These are phyloP conservation scores for Neelides sp. DNA, from an alignment of 1,140 invertebrate species.

Conservation along the genomic window DNA sequence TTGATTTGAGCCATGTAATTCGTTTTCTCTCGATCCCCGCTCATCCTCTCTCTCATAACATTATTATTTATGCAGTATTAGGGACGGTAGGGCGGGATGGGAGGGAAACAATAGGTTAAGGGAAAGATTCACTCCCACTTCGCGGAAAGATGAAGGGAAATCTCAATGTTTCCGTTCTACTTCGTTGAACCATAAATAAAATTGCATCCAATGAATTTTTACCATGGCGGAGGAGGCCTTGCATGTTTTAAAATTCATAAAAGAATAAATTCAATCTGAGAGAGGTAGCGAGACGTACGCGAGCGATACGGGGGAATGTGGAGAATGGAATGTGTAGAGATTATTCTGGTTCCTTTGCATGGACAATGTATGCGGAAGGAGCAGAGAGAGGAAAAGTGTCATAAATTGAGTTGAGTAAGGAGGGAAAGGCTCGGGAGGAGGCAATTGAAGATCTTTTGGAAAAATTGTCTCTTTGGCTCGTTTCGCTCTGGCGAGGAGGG, in stretches of 20 bases:
- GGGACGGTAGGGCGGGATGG: too few species aligned
- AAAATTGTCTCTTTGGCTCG: slow-evolving; percentile 12
- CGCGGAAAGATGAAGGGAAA: too few species aligned
- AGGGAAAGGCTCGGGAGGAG: slow-evolving; percentile 1
- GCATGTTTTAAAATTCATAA: slow-evolving; percentile 32
- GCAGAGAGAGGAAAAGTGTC: slow-evolving; percentile 31
- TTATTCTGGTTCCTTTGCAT: slow-evolving; percentile 6
- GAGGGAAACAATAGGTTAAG: too few species aligned
- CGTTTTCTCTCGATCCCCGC: too few species aligned
- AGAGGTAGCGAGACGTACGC: slow-evolving; percentile 9
- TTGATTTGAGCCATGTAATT: too few species aligned
- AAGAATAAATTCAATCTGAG: slow-evolving; percentile 32
- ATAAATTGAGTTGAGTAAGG: slow-evolving; percentile 29
- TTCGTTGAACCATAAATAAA: slow-evolving; percentile 30
- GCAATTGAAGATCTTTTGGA: slow-evolving; percentile 24
- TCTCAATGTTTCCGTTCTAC: slow-evolving; percentile 28
- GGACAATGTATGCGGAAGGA: slow-evolving; percentile 31
- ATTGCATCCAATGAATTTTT: slow-evolving; percentile 31
- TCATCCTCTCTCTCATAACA: too few species aligned
- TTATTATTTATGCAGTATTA: too few species aligned
- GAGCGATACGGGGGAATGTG: not conserved
- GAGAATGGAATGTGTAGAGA: not conserved
- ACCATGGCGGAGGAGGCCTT: slow-evolving; percentile 22
- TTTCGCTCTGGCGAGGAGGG: not conserved
- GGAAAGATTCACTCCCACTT: too few species aligned